phyloP scores from a whole-genome alignment of 2,113 vertebrate genomes.

The Sapayoa aenigma region DNA sequence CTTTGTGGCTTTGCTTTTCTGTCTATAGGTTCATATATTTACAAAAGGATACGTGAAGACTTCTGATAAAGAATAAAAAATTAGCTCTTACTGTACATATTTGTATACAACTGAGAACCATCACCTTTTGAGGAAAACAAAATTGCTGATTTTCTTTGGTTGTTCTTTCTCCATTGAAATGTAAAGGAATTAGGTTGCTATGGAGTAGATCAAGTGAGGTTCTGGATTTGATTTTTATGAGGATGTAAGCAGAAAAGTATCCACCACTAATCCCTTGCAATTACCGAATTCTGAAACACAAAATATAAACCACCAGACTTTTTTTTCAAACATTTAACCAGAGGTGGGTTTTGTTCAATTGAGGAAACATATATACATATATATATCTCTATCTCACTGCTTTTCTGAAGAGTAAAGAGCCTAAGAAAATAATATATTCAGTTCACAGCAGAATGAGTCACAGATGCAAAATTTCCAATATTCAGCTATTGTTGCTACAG shows the following conservation, averaged over 20 bases:
- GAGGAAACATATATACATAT: background rate
- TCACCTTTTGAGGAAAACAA: background rate
- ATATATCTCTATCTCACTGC: background rate
- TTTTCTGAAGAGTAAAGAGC: conserved; percentile 29
- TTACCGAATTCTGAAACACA: background rate
- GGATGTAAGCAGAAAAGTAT: background rate
- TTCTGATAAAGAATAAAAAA: conserved; percentile 27
- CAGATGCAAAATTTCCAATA: conserved; percentile 56
- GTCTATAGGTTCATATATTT: conserved; percentile 51
- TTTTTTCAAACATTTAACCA: background rate
- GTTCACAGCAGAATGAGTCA: conserved; percentile 66
- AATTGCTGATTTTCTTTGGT: background rate
- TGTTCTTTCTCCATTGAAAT: background rate
- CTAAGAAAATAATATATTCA: conserved; percentile 58
- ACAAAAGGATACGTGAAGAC: conserved; percentile 36
- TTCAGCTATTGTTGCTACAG: conserved; percentile 52
- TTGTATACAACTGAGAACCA: background rate
- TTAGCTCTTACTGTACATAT: background rate
- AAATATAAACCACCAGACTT: background rate
- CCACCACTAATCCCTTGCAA: background rate
- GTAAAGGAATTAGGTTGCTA: background rate
- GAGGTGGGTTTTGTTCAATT: background rate
- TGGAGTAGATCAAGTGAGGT: background rate
- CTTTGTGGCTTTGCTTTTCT: conserved; percentile 62
- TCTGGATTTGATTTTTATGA: background rate